Conservation (phyloP, 2,113 vertebrate species). For the Peucedramus taeniatus region DNA sequence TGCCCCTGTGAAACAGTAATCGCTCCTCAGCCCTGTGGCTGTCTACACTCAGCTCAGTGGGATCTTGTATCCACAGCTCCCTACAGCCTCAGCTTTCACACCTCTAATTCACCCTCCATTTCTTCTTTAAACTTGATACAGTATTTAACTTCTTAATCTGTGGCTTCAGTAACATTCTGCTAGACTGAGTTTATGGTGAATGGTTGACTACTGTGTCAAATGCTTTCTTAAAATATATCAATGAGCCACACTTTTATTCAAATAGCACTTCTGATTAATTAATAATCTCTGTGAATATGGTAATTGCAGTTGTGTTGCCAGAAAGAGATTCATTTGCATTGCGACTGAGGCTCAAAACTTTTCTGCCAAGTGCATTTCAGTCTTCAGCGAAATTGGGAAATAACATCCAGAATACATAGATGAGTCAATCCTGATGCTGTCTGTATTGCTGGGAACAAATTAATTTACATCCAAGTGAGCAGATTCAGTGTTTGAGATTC, state of each 20-base stretch:
- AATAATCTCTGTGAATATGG: not conserved
- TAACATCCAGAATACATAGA: not conserved
- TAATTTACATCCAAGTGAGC: not conserved
- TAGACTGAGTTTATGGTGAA: not conserved
- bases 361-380: not conserved
- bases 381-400: not conserved
- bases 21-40: rapidly evolving
- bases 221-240: not conserved
- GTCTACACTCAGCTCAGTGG: rapidly evolving
- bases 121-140: conserved; percentile 10
- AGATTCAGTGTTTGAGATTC: not conserved
- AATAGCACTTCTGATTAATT: conserved; percentile 3
- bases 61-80: not conserved
- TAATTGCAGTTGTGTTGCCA: not conserved
- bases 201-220: not conserved
- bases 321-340: not conserved
- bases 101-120: not conserved
- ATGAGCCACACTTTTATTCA: not conserved
- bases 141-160: not conserved
- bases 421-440: rapidly evolving
- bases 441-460: not conserved
- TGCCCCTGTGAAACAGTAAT: not conserved
- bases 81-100: not conserved
- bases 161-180: not conserved
- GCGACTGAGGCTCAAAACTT: not conserved